Evolutionary conservation across 2,888 invertebrate species (phyloP), one percentile per base, ranked within the genome.

Genomic region (Physocephala rufipes): DNA sequence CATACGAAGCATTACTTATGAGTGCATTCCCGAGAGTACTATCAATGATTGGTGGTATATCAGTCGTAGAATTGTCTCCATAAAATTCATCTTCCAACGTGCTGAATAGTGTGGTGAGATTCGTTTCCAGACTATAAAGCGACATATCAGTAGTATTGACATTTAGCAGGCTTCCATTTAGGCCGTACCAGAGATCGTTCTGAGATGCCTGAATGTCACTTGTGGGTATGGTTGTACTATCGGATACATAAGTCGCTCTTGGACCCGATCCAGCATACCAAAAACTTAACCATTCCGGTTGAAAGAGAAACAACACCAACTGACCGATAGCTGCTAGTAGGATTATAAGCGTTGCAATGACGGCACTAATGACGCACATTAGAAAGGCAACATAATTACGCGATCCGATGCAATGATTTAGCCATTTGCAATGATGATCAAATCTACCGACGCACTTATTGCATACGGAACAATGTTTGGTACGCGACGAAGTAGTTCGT

Each of bases 401-500:
- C 59, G 90, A 90, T 12, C 99, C 99, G 74, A 99, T 91, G 87
- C 99, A 99, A 87, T 96, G 97, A 88, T 99, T 99, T 78, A 99
- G 89, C 98, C 99, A 99, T 89, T 97, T 96, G 89, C 98, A 99
- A 87, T 99, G 98, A 86, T 98, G 98, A 85, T 99, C 98, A 87
- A 99, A 99, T 72, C 91, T 90, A 16, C 92, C 91, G 66, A 99
- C 94, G 87, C 99, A 99, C 89, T 99, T 99, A 89, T 99, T 99
- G 88, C 99, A 99, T 77, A 95, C 90, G 79, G 95, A 93, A 86
- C 99, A 99, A 85, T 99, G 99, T 85, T 99, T 99, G 15, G 95
- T 95, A 75, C 92, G 89, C 66, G 89, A 89, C 73, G 91, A 90
- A 73, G 90, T 90, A 9, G 92, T 93, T 74, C 90, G 88, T 78